Evolutionary conservation across 2,113 vertebrate genomes (phyloP), one percentile per base, ranked within the genome.

Genomic region (Oncorhynchus clarkii): DNA sequence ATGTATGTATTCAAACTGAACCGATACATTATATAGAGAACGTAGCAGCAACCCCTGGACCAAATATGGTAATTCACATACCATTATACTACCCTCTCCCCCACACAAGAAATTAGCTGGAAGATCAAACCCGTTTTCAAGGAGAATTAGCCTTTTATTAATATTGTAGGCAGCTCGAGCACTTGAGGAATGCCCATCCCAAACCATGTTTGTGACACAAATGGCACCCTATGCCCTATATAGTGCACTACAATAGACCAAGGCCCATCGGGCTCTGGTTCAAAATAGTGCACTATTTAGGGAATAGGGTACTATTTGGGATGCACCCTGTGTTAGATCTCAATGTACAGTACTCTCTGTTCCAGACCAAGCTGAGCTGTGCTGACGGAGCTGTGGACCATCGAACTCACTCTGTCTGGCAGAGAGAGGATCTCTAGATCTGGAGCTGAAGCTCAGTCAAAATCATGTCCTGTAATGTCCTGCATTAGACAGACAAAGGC

Each of bases 1-100:
- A 76, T 71, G 59, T 54, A 76, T 77, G 26, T 66, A 77, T 77
- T 48, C 59, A 71, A 29, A 24, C 69, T 27, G 69, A 49, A 26
- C 48, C 22, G 59, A 64, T 64, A 22, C n/a, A 65, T 13, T 18
- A 24, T 59, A 62, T 11, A 70, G 2, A 24, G 22, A 29, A 26
- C n/a, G 18, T 13, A 22, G 29, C 8, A 64, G 13, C 60, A 60
- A 22, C 71, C 57, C 59, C 39, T n/a, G 24, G 24, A 64, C 31
- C 68, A 71, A 76, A 70, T 70, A 31, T n/a, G 62, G 5, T 60
- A 4, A 73, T 74, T 79, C 54, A 18, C 54, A 69, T 74, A 69
- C 69, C 45, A 64, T 73, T 64, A 69, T 22, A 7, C 51, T 14
- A 48, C 39, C 59, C 59, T 62, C 57, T 49, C 62, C 60, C 72